Conservation (phyloP, 2,888 invertebrate species). For the Tupiocoris notatus region DNA sequence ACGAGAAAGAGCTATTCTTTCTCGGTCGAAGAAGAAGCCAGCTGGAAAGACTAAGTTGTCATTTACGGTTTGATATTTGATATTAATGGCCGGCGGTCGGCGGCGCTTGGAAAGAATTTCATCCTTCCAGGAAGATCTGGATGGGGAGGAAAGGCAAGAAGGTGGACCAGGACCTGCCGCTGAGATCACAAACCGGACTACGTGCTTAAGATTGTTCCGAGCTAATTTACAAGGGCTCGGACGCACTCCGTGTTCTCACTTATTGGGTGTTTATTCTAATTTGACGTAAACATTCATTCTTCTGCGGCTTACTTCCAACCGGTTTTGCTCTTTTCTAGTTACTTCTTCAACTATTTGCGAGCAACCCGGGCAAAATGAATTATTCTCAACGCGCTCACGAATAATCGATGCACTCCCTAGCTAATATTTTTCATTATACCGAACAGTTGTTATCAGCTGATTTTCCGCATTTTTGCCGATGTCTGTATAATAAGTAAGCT, state of each 20-base stretch:
- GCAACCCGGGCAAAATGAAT: no score
- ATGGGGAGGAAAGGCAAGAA: background rate
- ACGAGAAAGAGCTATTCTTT: slow-evolving; percentile 2
- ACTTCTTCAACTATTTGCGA: background rate
- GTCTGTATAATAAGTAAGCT: no score
- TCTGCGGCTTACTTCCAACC: slow-evolving; percentile 27
- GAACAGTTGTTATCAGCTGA: no score
- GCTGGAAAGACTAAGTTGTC: slow-evolving; percentile 36
- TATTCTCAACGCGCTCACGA: no score
- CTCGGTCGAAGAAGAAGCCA: background rate
- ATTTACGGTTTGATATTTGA: slow-evolving; percentile 43
- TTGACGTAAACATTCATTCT: slow-evolving; percentile 45
- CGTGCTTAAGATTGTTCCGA: slow-evolving; percentile 40
- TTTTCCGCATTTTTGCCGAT: no score
- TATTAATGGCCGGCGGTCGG: slow-evolving; percentile 30
- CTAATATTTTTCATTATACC: no score
- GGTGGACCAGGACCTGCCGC: background rate
- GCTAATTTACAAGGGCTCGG: slow-evolving; percentile 45
- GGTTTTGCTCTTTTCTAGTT: background rate
- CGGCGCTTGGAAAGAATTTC: background rate
- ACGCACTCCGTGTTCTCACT: slow-evolving; percentile 41
- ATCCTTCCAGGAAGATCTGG: background rate
- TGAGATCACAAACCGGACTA: slow-evolving; percentile 34
- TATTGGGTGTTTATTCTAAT: slow-evolving; percentile 46
- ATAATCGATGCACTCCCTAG: no score